Evolutionary conservation across 2,797 vertebrate species (phyloP), one percentile per base, ranked within the genome.

Genomic region (Sphenodon punctatus): DNA sequence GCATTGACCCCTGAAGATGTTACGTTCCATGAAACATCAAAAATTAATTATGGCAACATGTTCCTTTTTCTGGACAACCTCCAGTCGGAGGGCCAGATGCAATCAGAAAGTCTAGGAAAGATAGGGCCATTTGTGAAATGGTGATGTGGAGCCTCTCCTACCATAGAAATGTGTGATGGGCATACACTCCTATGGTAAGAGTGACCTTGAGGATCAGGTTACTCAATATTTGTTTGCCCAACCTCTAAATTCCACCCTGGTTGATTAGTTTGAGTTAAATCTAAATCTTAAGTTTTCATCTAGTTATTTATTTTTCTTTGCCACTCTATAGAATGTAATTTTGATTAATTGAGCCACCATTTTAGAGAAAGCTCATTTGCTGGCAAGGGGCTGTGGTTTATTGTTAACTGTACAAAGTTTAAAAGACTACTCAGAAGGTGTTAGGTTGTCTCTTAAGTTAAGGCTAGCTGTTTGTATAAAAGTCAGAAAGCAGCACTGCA

Each of bases 201-300:
- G n/a, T n/a, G n/a, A n/a, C n/a, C n/a, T n/a, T n/a, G n/a, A n/a
- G n/a, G n/a, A n/a, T n/a, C 66, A 39, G 68, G 36, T 73, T 79
- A 66, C n/a, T 83, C 61, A 58, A 70, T 65, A 19, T 51, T 85
- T 89, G 41, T 42, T 78, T 84, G 72, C 77, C 5, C 23, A 66
- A 64, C 66, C 82, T 63, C 85, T 51, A 78, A 66, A 55, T 61
- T 15, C 74, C 73, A 38, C 67, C 65, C 46, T 85, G 64, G 55
- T 87, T 85, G 76, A 86, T 89, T 88, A 46, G 45, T 78, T 89
- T 84, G 66, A 63, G 38, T 82, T 84, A 84, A 67, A 83, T 85
- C n/a, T n/a, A n/a, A n/a, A n/a, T n/a, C n/a, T 83, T 59, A 30
- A 25, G 36, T 74, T 34, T 80, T 88, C 79, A 75, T 43, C 43